Percentiles rank a stretch among this genome's conserved stretches.
These are phyloP conservation scores for Conger conger DNA, from an alignment of 2,113 vertebrate species.

Conservation along the genomic window DNA sequence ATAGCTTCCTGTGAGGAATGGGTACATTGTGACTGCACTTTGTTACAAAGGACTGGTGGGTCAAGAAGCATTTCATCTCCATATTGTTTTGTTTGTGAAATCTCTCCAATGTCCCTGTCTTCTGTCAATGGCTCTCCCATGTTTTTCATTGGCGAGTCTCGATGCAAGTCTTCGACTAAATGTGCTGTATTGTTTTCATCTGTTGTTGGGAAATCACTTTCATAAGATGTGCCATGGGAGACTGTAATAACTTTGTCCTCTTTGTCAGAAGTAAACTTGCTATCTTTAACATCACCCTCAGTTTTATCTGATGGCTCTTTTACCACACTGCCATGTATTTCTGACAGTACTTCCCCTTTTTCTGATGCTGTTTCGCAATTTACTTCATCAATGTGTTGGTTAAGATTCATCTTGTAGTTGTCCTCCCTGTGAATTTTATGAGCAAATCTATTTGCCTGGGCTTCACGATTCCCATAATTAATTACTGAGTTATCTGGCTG, in stretches of 20 bases:
- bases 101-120: neutral
- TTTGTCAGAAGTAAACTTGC: neutral
- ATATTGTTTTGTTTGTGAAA: neutral
- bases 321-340: neutral
- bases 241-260: neutral
- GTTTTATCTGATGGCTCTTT: neutral
- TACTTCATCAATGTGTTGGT: neutral
- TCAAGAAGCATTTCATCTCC: constrained; percentile 3
- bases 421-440: neutral
- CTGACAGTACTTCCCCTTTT: neutral
- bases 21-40: constrained; percentile 27
- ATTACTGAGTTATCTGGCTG: neutral
- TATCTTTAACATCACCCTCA: neutral
- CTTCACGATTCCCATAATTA: neutral
- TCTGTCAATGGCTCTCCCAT: neutral
- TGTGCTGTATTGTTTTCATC: neutral
- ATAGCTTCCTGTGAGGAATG: constrained; percentile 8
- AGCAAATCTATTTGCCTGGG: neutral
- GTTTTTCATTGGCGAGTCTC: neutral
- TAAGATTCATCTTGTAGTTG: neutral
- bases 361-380: neutral
- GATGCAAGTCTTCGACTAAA: neutral
- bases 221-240: neutral
- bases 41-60: neutral
- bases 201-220: neutral